Evolutionary conservation across 2,797 vertebrate genomes (phyloP).

Genomic region (Myotis vivesi): DNA sequence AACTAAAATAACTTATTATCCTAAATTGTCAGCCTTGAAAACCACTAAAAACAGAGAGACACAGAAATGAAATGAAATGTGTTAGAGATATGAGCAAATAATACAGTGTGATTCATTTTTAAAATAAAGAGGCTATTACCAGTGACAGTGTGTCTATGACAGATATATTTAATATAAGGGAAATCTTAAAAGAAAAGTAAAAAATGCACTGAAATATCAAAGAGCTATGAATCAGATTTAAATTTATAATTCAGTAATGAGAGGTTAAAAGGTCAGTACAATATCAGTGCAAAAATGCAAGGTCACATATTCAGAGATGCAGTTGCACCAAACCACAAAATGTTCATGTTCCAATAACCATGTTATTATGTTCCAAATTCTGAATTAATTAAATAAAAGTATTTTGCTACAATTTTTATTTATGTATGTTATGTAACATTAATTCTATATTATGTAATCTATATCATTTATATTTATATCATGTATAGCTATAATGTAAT

Average conservation of each 20-base stretch:
- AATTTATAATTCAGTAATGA: constrained; percentile 29
- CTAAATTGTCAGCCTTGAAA: constrained; percentile 67
- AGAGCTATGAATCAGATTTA: constrained; percentile 40
- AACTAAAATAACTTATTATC: constrained; percentile 75
- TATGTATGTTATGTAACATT: neutral
- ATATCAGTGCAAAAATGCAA: neutral
- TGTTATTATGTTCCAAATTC: neutral
- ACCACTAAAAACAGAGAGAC: constrained; percentile 51
- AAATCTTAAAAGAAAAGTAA: constrained; percentile 25
- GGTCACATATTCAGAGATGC: neutral
- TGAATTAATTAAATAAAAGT: neutral
- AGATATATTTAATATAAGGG: constrained; percentile 65
- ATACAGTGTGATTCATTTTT: constrained; percentile 68
- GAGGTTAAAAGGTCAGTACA: constrained; percentile 29
- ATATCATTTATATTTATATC: neutral
- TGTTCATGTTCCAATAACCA: neutral
- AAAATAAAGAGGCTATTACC: constrained; percentile 69
- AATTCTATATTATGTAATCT: neutral
- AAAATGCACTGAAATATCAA: constrained; percentile 48
- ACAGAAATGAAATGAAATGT: constrained; percentile 67
- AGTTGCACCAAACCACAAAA: neutral
- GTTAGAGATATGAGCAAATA: constrained; percentile 69
- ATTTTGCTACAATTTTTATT: neutral
- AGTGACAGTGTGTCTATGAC: constrained; percentile 51
- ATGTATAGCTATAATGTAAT: neutral